Evolutionary conservation across 2,113 vertebrate genomes (phyloP), one percentile per base, ranked within the genome.

Genomic region (Carollia perspicillata): DNA sequence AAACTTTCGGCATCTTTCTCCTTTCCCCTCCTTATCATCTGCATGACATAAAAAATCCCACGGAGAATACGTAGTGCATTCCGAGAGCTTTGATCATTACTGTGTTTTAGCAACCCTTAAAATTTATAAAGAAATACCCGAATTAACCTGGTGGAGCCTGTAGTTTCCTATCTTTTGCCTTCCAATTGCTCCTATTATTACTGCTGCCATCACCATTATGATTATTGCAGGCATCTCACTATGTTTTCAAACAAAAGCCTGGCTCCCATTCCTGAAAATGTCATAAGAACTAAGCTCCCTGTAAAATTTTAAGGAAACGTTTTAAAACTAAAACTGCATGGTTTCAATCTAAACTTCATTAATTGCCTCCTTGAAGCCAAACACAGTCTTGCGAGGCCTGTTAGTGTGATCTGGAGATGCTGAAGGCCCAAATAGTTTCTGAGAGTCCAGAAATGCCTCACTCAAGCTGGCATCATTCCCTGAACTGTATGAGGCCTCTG

Each of bases 261-360:
- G 85, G 86, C 86, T 96, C 23, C 37, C 28, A 23, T 95, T 96
- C 89, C 89, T 75, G 66, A 95, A 96, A 94, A 93, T 93, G 88
- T 89, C 89, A 51, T 90, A 94, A 95, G 91, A 97, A 49, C 86
- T 96, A 96, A 95, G 49, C 78, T 93, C 72, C 55, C 83, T 89
- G 10, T 85, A 87, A 75, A 85, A 55, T 85, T 97, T 89, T 63
- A 96, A 97, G 95, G 53, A 97, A 97, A 89, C 92, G 58, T 90
- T 98, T 97, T 95, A 95, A 96, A 84, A 85, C 81, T 37, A 28
- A 23, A 89, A 66, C 91, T 66, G 37, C 8, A 78, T 80, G 66
- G 72, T 90, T 98, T 97, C 97, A 96, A 71, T 93, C 72, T 93
- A 92, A 98, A 94, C 91, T 95, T 97, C 95, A 93, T 97, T 96